These are phyloP conservation scores for Tragelaphus scriptus DNA, from an alignment of 2,113 vertebrate species.

Conservation along the genomic window DNA sequence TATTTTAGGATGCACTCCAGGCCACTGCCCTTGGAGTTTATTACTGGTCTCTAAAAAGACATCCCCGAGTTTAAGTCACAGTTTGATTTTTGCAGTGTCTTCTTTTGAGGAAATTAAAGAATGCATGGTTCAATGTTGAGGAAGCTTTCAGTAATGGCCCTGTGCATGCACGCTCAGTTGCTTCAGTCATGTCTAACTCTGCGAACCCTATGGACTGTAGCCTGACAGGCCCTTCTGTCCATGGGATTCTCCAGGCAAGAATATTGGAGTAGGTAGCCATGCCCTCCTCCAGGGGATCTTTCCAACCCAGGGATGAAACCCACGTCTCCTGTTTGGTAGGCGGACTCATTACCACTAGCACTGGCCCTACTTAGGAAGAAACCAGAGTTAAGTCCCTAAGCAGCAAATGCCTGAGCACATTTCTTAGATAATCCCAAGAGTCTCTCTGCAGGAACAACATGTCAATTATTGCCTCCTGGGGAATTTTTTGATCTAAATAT, in stretches of 20 bases:
- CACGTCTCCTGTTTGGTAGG: neutral
- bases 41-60: neutral
- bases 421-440: neutral
- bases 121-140: neutral
- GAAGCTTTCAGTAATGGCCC: neutral
- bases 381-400: neutral
- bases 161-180: neutral
- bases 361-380: neutral
- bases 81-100: constrained; percentile 37
- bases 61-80: neutral
- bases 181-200: neutral
- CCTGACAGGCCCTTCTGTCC: neutral
- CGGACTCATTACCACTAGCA: neutral
- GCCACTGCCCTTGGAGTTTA: neutral
- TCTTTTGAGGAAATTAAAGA: constrained; percentile 36
- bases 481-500: constrained; percentile 28
- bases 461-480: neutral
- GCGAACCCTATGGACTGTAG: neutral
- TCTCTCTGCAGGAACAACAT: neutral
- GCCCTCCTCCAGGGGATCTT: neutral
- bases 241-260: neutral
- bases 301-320: neutral
- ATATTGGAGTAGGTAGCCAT: neutral
- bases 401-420: neutral
- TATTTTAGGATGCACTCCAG: neutral